Evolutionary conservation across 2,113 vertebrate genomes (phyloP), one percentile per base, ranked within the genome.

Genomic region (Tapirus terrestris): DNA sequence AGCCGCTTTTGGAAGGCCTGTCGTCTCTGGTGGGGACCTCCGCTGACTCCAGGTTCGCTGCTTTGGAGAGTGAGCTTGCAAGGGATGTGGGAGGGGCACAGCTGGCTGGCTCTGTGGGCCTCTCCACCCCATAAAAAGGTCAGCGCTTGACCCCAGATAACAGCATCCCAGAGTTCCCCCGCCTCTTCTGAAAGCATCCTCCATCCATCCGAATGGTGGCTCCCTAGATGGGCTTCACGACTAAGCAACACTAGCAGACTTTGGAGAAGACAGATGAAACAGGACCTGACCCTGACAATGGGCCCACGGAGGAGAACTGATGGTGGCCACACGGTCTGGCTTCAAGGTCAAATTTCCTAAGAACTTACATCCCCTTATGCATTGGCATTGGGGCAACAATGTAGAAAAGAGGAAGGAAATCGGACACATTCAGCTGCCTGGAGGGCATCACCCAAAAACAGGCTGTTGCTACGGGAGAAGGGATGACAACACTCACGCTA

Each of bases 1-100:
- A 98, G 96, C 11, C 58, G 95, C 70, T 67, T 95, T 75, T 94
- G 94, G 96, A 97, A 98, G 96, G 94, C 94, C 51, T 73, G 21
- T 39, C 33, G 16, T 93, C 89, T 96, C 97, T 70, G 10, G 10
- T 89, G 93, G 97, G 98, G 97, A 92, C 21, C 43, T 72, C 0
- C 33, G 56, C 58, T 9, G 27, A 85, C 16, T 33, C 36, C 6
- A 39, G 23, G 85, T 95, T 97, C 92, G 94, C 97, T 89, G 73
- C 39, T 65, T 94, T 96, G 98, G 97, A 56, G 87, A 96, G 90
- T 58, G 96, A 84, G 61, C 21, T 5, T 9, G 56, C 9, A 56
- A 56, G 56, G 27, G 48, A 60, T 3, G 1, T 8, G 67, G 85
- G 45, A 89, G 90, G 96, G 84, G 95, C 90, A 93, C 17, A 43